Base-by-base conservation (phyloP, 2,888 invertebrate species). In the Spatulosminthurus flaviceps region DNA sequence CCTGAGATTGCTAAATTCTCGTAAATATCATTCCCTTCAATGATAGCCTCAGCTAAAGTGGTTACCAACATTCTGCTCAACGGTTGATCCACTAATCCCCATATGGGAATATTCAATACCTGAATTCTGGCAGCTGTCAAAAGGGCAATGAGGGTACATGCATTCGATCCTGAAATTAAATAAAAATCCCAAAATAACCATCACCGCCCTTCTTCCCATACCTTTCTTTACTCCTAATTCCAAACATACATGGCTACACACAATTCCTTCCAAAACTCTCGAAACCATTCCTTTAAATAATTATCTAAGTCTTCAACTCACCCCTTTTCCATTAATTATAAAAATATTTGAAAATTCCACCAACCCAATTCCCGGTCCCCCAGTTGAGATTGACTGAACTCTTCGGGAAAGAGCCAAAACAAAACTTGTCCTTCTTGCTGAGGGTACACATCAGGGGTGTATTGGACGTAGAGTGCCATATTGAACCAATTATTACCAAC, bases 11-110 rank as follows among this genome's bases (percentile, higher is more conserved):
- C 81, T 16, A 84, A 77, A 11, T 73, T 77, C 42, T 84, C 84
- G 70, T 85, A 82, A 19, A 85, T 83, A 70, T 84, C 83, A 72
- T 84, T 84, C n/a, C 84, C 84, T 73, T 84, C 84, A 21, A 84
- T 79, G 24, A 84, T 84, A 26, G 83, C 80, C 69, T 85, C 85
- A 13, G 85, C 85, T 26, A 85, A 24, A 0, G 83, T 82, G 0
- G 84, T 81, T 9, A 85, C 85, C 11, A 85, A 75, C 79, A 84
- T 79, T 77, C 84, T 51, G 73, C 77, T 81, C 42, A 85, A 69
- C 0, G 85, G 85, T 71, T 85, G 83, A 76, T 83, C 84, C 4
- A 69, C 64, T 24, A 81, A 80, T 9, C 85, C 84, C 82, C 83
- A 84, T 28, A 84, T 79, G 24, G 77, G 77, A 22, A 85, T 82